Conservation (phyloP, 2,888 invertebrate genomes). For the Leptopilina syphax region DNA sequence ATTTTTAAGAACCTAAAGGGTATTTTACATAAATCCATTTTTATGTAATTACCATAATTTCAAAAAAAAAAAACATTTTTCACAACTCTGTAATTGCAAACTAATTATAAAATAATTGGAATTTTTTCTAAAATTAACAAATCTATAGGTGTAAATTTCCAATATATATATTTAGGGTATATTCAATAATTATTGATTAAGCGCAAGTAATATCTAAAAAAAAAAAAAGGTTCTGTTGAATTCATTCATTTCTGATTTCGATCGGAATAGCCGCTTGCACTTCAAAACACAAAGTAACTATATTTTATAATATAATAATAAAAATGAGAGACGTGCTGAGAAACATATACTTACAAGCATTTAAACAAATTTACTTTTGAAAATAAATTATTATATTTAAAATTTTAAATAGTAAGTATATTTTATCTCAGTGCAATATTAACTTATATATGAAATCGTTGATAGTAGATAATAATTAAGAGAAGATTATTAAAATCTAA, state of each 20-base stretch:
- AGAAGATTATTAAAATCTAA: not conserved
- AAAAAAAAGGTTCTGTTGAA: constrained; percentile 4
- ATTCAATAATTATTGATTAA: constrained; percentile 26
- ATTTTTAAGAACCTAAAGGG: too few relatives aligned
- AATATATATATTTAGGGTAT: not conserved
- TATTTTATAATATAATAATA: constrained; percentile 30
- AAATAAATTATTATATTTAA: not conserved
- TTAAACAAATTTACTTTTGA: not conserved
- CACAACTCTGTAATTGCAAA: not conserved
- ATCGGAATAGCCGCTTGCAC: constrained; percentile 75
- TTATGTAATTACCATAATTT: too few relatives aligned
- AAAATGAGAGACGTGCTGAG: constrained; percentile 41
- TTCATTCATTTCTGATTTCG: constrained; percentile 63
- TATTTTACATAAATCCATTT: too few relatives aligned
- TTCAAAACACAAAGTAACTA: constrained; percentile 69
- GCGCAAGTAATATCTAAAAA: not conserved
- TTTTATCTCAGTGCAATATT: constrained; percentile 18
- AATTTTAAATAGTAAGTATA: constrained; percentile 4
- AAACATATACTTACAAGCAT: constrained; percentile 30
- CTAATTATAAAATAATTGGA: not conserved
- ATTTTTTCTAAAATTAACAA: constrained; percentile 6
- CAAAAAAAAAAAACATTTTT: too few relatives aligned
- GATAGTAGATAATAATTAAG: not conserved
- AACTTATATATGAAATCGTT: constrained; percentile 20
- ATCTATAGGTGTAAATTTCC: constrained; percentile 8